These are phyloP conservation scores for Minunthozetes semirufus DNA, from an alignment of 2,888 invertebrate species.

Conservation along the genomic window DNA sequence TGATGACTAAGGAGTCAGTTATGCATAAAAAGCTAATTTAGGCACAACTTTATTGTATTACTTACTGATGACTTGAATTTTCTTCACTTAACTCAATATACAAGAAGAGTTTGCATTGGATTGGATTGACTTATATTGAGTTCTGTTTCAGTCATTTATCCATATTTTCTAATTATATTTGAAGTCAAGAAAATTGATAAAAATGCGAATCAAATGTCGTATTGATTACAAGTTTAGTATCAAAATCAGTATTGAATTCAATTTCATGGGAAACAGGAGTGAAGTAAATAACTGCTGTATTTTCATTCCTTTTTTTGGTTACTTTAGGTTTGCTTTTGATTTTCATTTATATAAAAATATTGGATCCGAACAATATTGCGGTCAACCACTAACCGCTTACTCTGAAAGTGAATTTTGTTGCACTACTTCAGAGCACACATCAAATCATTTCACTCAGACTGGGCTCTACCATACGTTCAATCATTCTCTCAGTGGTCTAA, in stretches of 20 bases:
- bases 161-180: conserved; percentile 9
- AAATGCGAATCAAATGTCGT: background rate
- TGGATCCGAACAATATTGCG: conserved; percentile 17
- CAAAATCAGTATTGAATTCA: background rate
- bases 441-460: conserved; percentile 11
- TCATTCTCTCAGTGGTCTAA: background rate
- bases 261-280: background rate
- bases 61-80: conserved; percentile 15
- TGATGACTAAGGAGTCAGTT: conserved; percentile 13
- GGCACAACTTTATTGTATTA: conserved; percentile 1
- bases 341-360: conserved; percentile 3
- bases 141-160: background rate
- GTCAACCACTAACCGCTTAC: background rate
- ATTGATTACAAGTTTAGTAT: background rate
- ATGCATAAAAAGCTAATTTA: conserved; percentile 30
- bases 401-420: background rate
- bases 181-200: background rate
- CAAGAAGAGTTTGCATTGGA: background rate
- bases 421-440: conserved; percentile 1
- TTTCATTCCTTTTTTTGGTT: background rate
- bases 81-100: background rate
- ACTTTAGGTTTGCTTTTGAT: background rate
- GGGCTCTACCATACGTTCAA: conserved; percentile 9
- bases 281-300: background rate
- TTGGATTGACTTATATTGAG: background rate